Percentiles rank a stretch among this genome's conserved stretches.
These are phyloP conservation scores for Nineta flava DNA, from an alignment of 2,888 invertebrate genomes.

Conservation along the genomic window DNA sequence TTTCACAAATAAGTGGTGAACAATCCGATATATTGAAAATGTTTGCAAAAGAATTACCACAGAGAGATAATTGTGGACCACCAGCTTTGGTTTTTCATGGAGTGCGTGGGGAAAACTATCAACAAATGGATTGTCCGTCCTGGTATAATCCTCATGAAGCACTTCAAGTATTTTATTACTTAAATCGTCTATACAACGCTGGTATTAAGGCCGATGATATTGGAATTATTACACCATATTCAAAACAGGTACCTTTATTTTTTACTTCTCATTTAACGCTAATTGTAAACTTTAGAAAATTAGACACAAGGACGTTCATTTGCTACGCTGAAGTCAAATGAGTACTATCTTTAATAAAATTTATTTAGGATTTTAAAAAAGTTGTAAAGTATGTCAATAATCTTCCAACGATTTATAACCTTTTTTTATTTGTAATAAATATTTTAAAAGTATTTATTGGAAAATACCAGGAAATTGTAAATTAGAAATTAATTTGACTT, in stretches of 20 bases:
- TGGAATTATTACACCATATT: slow-evolving; percentile 85
- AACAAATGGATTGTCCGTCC: slow-evolving; percentile 66
- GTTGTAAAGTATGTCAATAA: too few relatives aligned
- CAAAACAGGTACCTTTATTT: slow-evolving; percentile 56
- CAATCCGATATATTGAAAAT: slow-evolving; percentile 27
- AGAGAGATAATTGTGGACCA: slow-evolving; percentile 20
- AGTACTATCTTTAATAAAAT: too few relatives aligned
- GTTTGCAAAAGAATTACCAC: slow-evolving; percentile 25
- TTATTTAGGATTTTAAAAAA: too few relatives aligned
- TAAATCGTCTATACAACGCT: slow-evolving; percentile 46
- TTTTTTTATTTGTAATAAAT: too few relatives aligned
- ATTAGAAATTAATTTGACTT: too few relatives aligned
- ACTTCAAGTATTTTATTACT: slow-evolving; percentile 41
- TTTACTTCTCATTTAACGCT: background rate
- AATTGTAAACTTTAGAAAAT: too few relatives aligned
- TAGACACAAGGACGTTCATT: too few relatives aligned
- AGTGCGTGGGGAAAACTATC: slow-evolving; percentile 47
- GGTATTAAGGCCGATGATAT: slow-evolving; percentile 52
- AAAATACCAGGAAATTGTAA: too few relatives aligned
- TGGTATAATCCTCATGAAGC: slow-evolving; percentile 84
- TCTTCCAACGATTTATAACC: too few relatives aligned
- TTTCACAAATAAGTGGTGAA: slow-evolving; percentile 25
- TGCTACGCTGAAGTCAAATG: too few relatives aligned
- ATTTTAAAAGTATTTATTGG: too few relatives aligned
- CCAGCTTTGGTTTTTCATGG: slow-evolving; percentile 55